A percentile compares a stretch with the other conserved stretches of the same genome.
Conservation (phyloP, 2,113 vertebrate genomes). For the Trogon melanurus region DNA sequence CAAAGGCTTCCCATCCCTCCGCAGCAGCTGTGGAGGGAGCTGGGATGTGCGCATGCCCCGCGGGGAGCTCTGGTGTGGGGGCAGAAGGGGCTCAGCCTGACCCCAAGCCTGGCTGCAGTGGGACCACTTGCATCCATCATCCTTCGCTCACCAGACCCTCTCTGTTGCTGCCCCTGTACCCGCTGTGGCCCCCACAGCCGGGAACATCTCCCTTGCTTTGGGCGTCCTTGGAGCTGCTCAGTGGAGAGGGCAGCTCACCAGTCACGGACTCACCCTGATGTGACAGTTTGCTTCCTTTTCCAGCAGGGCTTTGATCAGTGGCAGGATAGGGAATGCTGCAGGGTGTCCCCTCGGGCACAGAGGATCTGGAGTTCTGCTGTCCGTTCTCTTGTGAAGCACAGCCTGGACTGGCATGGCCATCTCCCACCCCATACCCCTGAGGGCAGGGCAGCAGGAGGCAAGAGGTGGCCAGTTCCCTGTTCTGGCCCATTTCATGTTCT, state of each 20-base stretch:
- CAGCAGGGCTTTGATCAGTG: background rate
- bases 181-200: rapidly evolving
- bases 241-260: rapidly evolving
- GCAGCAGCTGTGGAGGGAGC: background rate
- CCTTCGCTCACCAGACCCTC: background rate
- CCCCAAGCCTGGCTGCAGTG: background rate
- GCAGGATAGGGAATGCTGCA: background rate
- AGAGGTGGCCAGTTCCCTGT: background rate
- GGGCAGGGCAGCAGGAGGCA: background rate
- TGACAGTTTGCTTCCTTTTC: background rate
- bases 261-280: background rate
- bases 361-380: background rate
- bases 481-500: background rate
- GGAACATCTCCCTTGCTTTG: background rate
- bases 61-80: background rate
- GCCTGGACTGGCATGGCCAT: background rate
- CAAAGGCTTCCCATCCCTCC: background rate
- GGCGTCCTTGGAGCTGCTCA: background rate
- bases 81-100: background rate
- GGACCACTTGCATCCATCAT: background rate
- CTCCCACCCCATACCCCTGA: background rate
- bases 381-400: background rate
- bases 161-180: background rate
- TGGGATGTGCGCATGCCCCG: rapidly evolving
- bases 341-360: background rate